Evolutionary conservation across 2,113 vertebrate species (phyloP), one percentile per base, ranked within the genome.

Genomic region (Alethe diademata): DNA sequence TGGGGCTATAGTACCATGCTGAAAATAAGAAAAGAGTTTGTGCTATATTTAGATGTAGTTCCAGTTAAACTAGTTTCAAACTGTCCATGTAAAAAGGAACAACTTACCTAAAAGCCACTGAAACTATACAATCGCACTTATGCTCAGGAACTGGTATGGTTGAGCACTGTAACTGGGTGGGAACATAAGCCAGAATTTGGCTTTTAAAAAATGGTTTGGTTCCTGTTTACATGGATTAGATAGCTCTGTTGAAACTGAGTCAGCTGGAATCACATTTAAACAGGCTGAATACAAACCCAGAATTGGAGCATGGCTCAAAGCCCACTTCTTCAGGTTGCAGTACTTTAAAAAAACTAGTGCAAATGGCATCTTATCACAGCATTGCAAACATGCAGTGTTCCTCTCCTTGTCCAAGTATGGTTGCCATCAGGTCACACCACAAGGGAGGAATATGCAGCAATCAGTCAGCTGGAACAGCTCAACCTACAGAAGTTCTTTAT

Each of bases 351-450:
- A 97, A 97, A 97, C 96, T 98, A 98, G 98, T 98, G 98, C 98
- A 98, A 98, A 98, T 96, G 94, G 94, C 88, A 97, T 97, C 97
- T 96, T 94, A 97, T 98, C 96, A 98, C 97, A 98, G 97, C 98
- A 97, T 97, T 97, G 94, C 96, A 98, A 97, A 96, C 92, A 81
- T 93, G 95, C 97, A 96, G 86, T 83, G 88, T 94, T 96, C 95
- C 98, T 97, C 97, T 95, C 95, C 94, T 94, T 95, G 89, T 92
- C 91, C 86, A 86, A 94, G 94, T 43, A 74, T 22, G 76, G 95
- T 88, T 92, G 92, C 91, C 90, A 78, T 95, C 75, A 80, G 82
- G 96, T 96, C 90, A 96, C 66, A 96, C 84, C 80, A 94, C 96
- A 92, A 93, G 94, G 82, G 86, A 97, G 97, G 95, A 96, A 93